A percentile compares a stretch with the other conserved stretches of the same genome.
Conservation (phyloP, 2,797 vertebrate genomes). For the Avahi laniger region DNA sequence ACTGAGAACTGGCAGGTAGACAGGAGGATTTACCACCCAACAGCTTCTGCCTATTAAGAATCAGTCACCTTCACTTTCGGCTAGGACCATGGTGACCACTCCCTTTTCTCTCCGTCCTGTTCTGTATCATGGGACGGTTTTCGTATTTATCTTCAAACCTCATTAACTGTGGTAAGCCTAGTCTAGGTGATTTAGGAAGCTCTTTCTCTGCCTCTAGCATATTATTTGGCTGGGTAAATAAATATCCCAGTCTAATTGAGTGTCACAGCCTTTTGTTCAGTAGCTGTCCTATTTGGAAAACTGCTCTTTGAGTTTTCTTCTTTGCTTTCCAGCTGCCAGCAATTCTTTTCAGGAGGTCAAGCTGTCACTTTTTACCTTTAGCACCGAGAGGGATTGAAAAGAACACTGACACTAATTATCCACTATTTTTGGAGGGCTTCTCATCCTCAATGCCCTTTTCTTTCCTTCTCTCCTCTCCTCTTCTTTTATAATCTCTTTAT, state of each 20-base stretch:
- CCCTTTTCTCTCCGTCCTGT: neutral
- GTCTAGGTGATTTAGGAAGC: neutral
- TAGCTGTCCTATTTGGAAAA: neutral
- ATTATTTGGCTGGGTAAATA: neutral
- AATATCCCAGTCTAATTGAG: neutral
- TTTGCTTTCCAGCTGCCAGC: neutral
- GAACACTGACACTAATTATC: neutral
- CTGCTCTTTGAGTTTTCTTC: neutral
- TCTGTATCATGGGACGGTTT: neutral
- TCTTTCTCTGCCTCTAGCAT: neutral
- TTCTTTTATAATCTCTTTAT: neutral
- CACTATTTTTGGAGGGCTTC: neutral
- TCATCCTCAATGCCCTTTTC: neutral
- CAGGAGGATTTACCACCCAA: no score
- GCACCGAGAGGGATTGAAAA: neutral
- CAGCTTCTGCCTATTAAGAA: neutral
- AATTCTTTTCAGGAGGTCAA: neutral
- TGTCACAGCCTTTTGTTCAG: neutral
- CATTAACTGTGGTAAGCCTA: neutral
- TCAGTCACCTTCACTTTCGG: neutral
- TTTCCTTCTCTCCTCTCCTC: neutral
- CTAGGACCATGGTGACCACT: neutral
- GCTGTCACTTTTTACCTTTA: neutral
- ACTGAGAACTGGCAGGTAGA: accelerated
- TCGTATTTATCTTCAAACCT: neutral